A percentile compares a stretch with the other conserved stretches of the same genome.
phyloP scores from a whole-genome alignment of 2,888 invertebrate genomes.

The Biston betularia region DNA sequence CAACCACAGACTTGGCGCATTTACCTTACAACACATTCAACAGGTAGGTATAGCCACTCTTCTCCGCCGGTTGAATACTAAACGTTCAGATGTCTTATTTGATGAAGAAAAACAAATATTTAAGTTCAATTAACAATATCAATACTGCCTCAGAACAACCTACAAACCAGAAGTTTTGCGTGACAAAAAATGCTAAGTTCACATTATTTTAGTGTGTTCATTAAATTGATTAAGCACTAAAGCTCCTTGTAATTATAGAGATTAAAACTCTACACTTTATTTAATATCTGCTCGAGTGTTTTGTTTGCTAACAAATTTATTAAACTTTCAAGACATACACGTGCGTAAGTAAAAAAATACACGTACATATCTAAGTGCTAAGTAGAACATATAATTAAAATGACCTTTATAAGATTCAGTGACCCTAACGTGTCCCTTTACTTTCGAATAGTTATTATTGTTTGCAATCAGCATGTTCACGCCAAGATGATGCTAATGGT shows the following conservation, averaged over 20 bases:
- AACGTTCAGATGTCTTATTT: conserved; percentile 29
- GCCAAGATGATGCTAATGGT: conserved; percentile 52
- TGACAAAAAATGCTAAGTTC: conserved; percentile 13
- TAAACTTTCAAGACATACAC: not conserved
- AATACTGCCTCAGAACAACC: conserved; percentile 34
- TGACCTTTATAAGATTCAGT: conserved; percentile 17
- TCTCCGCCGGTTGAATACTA: conserved; percentile 13
- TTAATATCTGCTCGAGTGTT: not conserved
- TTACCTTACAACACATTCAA: not conserved
- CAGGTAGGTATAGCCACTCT: conserved; percentile 12
- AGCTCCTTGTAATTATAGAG: not conserved
- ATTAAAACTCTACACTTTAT: not conserved
- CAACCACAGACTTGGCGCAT: not conserved
- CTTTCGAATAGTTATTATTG: conserved; percentile 35
- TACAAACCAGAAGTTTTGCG: conserved; percentile 28
- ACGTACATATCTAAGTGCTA: not conserved
- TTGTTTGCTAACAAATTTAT: not conserved
- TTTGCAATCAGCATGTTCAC: conserved; percentile 35
- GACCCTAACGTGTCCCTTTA: conserved; percentile 27
- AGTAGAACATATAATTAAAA: not conserved
- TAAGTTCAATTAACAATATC: conserved; percentile 51
- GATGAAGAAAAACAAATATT: conserved; percentile 44
- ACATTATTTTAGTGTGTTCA: conserved; percentile 5
- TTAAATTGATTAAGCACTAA: not conserved
- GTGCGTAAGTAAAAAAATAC: not conserved